A percentile compares a stretch with the other conserved stretches of the same genome.
phyloP scores from a whole-genome alignment of 2,888 invertebrate genomes.

The Drosophila algonquin region DNA sequence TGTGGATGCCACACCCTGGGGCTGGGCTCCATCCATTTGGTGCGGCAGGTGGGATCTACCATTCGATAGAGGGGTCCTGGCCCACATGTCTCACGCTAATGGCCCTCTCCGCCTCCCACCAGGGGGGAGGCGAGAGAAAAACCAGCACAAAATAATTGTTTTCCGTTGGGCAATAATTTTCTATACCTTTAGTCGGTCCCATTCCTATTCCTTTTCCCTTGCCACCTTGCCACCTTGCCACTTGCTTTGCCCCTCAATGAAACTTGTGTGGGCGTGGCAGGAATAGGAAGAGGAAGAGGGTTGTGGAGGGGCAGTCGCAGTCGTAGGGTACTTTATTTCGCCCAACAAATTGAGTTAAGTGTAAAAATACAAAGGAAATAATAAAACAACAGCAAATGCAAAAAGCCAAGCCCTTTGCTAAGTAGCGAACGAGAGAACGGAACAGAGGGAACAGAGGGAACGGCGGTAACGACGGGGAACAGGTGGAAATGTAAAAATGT shows the following conservation, averaged over 20 bases:
- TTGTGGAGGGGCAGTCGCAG: too few relatives aligned
- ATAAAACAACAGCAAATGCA: slow-evolving; percentile 24
- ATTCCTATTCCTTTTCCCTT: slow-evolving; percentile 32
- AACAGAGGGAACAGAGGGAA: neutral
- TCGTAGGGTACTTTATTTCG: slow-evolving; percentile 29
- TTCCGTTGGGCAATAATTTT: slow-evolving; percentile 78
- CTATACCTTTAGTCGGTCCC: slow-evolving; percentile 45
- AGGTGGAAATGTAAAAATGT: neutral
- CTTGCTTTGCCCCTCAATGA: slow-evolving; percentile 27
- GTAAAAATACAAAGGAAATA: slow-evolving; percentile 42
- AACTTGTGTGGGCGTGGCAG: slow-evolving; percentile 25
- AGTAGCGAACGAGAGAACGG: slow-evolving; percentile 35
- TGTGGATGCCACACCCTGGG: slow-evolving; percentile 21
- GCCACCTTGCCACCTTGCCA: slow-evolving; percentile 54
- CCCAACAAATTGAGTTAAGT: slow-evolving; percentile 67
- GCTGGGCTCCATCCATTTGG: neutral
- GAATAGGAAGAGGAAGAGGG: neutral
- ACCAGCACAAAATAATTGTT: slow-evolving; percentile 72
- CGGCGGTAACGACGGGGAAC: neutral
- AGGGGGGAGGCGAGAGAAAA: slow-evolving; percentile 1
- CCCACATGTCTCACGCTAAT: slow-evolving; percentile 54
- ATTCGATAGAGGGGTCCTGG: neutral
- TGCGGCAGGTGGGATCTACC: neutral
- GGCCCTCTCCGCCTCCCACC: slow-evolving; percentile 10
- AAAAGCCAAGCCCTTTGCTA: slow-evolving; percentile 42